Percentiles rank a stretch among this genome's conserved stretches.
Evolutionary conservation across 1,140 invertebrate genomes (phyloP).

Genomic region (Lucilia sericata): DNA sequence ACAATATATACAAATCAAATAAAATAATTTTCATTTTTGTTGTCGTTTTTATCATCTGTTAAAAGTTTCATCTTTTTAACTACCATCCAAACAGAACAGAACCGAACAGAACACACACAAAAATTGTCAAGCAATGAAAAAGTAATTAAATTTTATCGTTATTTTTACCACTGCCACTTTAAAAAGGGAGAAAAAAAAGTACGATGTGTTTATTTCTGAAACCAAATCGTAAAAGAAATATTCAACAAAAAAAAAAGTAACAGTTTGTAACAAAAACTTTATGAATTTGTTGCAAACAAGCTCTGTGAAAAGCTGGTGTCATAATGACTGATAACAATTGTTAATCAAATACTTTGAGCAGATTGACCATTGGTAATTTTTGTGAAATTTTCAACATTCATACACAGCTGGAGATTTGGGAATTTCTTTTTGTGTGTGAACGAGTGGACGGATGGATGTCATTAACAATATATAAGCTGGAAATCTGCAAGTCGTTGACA

Average conservation of each 20-base stretch:
- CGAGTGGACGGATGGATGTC: too few relatives aligned
- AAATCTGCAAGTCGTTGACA: too few relatives aligned
- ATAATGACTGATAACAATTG: slow-evolving; percentile 12
- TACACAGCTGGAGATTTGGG: neutral
- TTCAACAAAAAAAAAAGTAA: neutral
- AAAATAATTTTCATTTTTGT: too few relatives aligned
- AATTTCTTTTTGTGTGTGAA: too few relatives aligned
- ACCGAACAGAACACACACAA: neutral
- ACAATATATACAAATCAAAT: too few relatives aligned
- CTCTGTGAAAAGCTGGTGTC: neutral
- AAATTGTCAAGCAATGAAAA: slow-evolving; percentile 56
- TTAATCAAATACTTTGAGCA: neutral
- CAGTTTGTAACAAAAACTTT: neutral
- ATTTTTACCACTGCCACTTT: slow-evolving; percentile 36
- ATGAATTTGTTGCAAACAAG: neutral
- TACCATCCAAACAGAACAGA: too few relatives aligned
- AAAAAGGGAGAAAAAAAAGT: neutral
- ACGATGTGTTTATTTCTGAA: neutral
- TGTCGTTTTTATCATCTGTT: too few relatives aligned
- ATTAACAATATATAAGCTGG: too few relatives aligned
- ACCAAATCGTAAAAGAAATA: neutral
- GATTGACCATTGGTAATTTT: neutral
- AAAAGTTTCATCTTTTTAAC: too few relatives aligned
- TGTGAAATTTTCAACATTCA: neutral
- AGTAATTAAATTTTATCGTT: slow-evolving; percentile 67